Base-by-base conservation (phyloP, 2,888 invertebrate genomes). In the Dromius quadrimaculatus region DNA sequence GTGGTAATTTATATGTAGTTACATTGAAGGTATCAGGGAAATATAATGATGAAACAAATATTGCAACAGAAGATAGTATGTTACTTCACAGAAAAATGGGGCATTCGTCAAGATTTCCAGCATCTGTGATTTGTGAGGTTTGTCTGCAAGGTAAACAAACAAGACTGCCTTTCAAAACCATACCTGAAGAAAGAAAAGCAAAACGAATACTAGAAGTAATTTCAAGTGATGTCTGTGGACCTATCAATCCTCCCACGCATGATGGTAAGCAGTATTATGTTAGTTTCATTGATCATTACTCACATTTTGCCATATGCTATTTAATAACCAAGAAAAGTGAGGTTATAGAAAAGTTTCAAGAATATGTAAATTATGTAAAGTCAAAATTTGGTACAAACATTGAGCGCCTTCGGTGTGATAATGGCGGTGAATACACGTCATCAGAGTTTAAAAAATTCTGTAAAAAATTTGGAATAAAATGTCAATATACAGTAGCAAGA, bases 61-160 rank as follows among this genome's bases (percentile, higher is more conserved):
- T 13, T 5, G 17, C 64, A 19, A 59, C 34, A 17, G 64, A 73
- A 17, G 62, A 62, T 50, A 72, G 23, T 5, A 17, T 69, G 23
- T 15, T 63, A 36, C 75, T 76, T n/a, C n/a, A n/a, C 63, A 73
- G 74, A 71, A 71, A 69, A 74, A 75, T 76, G 74, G 75, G 75
- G 1, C 76, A 76, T 71, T 76, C 75, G 5, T 72, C 69, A 11
- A 57, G 43, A 23, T 76, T 69, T 72, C 71, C 71, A 43, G 22
- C 71, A 28, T 36, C 43, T 34, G 32, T 22, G 19, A 13, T 73
- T 13, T 76, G 75, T 73, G 74, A 76, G 63, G 47, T 74, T 5
- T 76, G 75, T 72, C 22, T 74, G 13, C 63, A 72, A 63, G 71
- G 62, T 8, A 74, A 73, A 71, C 72, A 72, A 38, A 71, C 72